Evolutionary conservation across 2,888 invertebrate species (phyloP), one percentile per base, ranked within the genome.

Genomic region (Patella depressa): DNA sequence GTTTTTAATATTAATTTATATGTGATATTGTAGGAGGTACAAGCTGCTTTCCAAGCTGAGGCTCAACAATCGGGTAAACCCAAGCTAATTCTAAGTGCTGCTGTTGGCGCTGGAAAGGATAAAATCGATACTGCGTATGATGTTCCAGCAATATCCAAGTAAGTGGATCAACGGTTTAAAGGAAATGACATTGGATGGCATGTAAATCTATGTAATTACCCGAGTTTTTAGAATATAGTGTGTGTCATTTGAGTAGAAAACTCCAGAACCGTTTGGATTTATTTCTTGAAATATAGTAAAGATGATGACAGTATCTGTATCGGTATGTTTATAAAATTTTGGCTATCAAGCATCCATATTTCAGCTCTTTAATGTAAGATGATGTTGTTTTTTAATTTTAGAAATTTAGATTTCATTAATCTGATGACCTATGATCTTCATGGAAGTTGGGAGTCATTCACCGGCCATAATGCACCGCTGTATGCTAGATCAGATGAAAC

Each of bases 381-480:
- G 45, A 9, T 45, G 45, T 45, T 45, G 34, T 3, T 34, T 34
- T 53, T 53, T 15, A 15, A 19, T 71, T 79, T 59, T 74, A 90
- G 90, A 73, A 79, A 84, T 70, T 77, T 90, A 17, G 90, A 90
- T 79, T 87, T 89, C 79, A 83, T 91, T 74, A 87, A 86, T 81
- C 75, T 91, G 70, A 91, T 91, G 91, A 82, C 89, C 2, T 91
- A 90, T 78, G 91, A 91, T 80, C 83, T 91, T 7, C 87, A 91
- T 76, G 87, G 86, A 17, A 75, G 76, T 71, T 90, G 90, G 90
- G 88, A 89, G 9, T 81, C 78, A 7, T 78, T 76, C 29, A 87
- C 90, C 1, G 90, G 89, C 17, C 86, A 86, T 71, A 88, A 89
- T 76, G 83, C 88, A 45, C 90, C 90, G 1, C 84, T 91, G 11